Conservation (phyloP, 2,888 invertebrate species). For the Parnassius mnemosyne region DNA sequence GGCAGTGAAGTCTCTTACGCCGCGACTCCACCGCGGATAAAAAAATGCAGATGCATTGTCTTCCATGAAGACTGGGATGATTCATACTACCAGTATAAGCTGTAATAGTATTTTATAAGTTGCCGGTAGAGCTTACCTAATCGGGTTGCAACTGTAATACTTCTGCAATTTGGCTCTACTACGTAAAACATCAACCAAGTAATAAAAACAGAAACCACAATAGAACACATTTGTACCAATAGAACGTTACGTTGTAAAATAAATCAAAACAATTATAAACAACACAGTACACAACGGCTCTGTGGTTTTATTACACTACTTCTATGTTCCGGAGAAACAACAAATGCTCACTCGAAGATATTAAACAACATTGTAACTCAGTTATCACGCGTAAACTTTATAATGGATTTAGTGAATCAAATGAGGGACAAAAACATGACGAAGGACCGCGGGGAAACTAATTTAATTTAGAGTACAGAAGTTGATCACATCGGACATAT, state of each 20-base stretch:
- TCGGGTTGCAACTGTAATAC: no score
- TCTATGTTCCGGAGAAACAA: neutral
- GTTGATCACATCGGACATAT: slow-evolving; percentile 44
- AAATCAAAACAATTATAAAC: slow-evolving; percentile 20
- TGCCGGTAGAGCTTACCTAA: no score
- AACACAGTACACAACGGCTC: slow-evolving; percentile 1
- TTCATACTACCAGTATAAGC: no score
- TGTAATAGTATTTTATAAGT: no score
- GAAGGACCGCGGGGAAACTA: slow-evolving; percentile 52
- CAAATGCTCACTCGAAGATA: slow-evolving; percentile 1
- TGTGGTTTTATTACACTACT: slow-evolving; percentile 1
- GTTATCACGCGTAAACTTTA: slow-evolving; percentile 12
- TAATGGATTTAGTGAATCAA: slow-evolving; percentile 46
- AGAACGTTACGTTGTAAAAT: slow-evolving; percentile 2
- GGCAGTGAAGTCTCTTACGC: no score
- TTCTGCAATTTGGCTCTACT: no score
- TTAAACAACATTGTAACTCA: slow-evolving; percentile 7
- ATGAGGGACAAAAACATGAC: slow-evolving; percentile 38
- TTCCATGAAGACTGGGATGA: no score
- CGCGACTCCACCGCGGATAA: no score
- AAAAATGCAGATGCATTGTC: no score
- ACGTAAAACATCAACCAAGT: neutral
- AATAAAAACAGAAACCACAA: neutral
- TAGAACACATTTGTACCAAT: neutral
- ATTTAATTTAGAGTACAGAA: slow-evolving; percentile 62